These are phyloP conservation scores for Hypsopygia costalis DNA, from an alignment of 2,888 invertebrate genomes.

Conservation along the genomic window DNA sequence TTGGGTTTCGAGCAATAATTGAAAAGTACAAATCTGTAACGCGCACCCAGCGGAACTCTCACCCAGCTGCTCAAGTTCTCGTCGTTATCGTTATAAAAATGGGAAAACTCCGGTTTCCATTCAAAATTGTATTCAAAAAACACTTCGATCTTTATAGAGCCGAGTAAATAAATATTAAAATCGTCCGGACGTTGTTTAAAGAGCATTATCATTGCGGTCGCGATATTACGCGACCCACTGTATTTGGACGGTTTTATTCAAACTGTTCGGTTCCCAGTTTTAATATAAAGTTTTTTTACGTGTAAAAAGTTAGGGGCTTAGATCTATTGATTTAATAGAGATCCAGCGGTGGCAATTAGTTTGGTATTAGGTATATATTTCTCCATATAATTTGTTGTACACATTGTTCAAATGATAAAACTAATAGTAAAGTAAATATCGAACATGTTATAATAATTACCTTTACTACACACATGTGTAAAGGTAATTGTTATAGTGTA, in stretches of 20 bases:
- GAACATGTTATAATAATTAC: no score
- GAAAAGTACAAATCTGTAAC: conserved; percentile 55
- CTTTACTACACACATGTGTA: no score
- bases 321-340: no score
- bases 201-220: conserved; percentile 38
- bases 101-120: conserved; percentile 38
- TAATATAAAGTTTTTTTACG: conserved; percentile 25
- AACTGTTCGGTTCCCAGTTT: conserved; percentile 32
- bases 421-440: no score
- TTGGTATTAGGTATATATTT: no score
- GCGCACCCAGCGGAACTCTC: conserved; percentile 31
- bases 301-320: conserved; percentile 14
- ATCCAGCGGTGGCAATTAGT: no score
- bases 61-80: conserved; percentile 40
- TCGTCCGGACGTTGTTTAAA: conserved; percentile 44
- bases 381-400: no score
- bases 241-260: conserved; percentile 34
- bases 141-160: conserved; percentile 27
- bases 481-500: no score
- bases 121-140: conserved; percentile 40
- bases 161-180: conserved; percentile 45
- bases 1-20: conserved; percentile 47
- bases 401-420: no score
- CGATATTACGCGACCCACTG: conserved; percentile 46
- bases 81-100: conserved; percentile 53